Base-by-base conservation (phyloP, 2,113 vertebrate species). In the Corvus moneduloides region DNA sequence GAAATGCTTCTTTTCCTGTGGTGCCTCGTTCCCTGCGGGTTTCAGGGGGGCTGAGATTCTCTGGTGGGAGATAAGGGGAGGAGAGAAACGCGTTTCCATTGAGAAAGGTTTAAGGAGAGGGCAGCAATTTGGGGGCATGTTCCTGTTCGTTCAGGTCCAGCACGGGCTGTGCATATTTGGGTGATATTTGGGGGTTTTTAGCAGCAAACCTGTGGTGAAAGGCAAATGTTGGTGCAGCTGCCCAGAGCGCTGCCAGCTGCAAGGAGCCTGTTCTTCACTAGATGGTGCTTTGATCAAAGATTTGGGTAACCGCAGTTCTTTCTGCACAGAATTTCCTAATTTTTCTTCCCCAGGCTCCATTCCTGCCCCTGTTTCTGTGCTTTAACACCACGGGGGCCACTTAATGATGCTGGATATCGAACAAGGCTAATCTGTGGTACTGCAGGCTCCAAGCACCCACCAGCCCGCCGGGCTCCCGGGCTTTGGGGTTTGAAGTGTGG, bases 261-360 rank as follows among this genome's bases (percentile, higher is more conserved):
- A 91, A 58, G 51, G 37, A 77, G 20, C 27, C 59, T 20, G 7
- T 46, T 32, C n/a, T 79, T 84, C 97, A 92, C 90, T 96, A 97
- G 97, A 69, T 97, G 97, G 95, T 78, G 94, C 93, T 85, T 93
- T 51, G 87, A 79, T 71, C 95, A 93, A 87, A 89, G 67, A 4
- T 28, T 90, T 30, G 71, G 35, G 39, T 9, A 49, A n/a, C 79
- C 28, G 76, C 96, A 55, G 62, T 19, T 88, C 75, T 72, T 55
- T 9, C 83, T 19, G 58, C 55, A 11, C 79, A 15, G 61, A 41
- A 74, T 91, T 82, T 68, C 76, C 63, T 27, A 14, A 48, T 89
- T 90, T 95, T 87, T 30, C 83, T 82, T 93, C 76, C 54, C 54
- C 41, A 1, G 33, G 91, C 93, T 94, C 83, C 92, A 87, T 96